Percentiles rank a stretch among this genome's conserved stretches.
Conservation (phyloP, 2,797 vertebrate genomes). For the Artibeus jamaicensis region DNA sequence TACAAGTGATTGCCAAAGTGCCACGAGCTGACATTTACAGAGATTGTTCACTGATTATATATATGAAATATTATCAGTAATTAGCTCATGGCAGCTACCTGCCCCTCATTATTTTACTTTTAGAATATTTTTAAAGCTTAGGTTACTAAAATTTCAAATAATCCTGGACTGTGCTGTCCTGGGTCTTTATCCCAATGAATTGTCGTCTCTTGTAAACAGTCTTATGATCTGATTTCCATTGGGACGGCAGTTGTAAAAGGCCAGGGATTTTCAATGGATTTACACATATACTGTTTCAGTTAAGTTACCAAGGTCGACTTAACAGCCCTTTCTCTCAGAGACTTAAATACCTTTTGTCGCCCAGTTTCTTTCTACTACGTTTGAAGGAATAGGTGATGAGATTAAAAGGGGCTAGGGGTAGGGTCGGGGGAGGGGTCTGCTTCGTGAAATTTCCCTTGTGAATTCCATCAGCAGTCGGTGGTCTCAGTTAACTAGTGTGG, state of each 20-base stretch:
- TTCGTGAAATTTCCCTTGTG: conserved; percentile 84
- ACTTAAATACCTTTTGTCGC: conserved; percentile 86
- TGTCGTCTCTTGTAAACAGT: conserved; percentile 91
- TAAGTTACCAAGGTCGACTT: conserved; percentile 90
- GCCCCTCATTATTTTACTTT: conserved; percentile 86
- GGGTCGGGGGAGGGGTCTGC: conserved; percentile 40
- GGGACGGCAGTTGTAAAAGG: conserved; percentile 88
- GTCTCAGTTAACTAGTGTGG: conserved; percentile 86
- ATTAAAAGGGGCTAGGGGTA: conserved; percentile 57
- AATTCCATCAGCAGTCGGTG: conserved; percentile 83
- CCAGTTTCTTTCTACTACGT: conserved; percentile 76
- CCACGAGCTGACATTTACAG: conserved; percentile 69
- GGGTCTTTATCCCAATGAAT: conserved; percentile 92
- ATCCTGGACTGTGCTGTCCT: conserved; percentile 84
- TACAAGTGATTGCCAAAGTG: conserved; percentile 74
- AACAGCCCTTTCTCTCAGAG: conserved; percentile 84
- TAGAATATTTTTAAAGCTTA: conserved; percentile 86
- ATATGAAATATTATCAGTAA: conserved; percentile 82
- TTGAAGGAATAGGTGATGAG: conserved; percentile 66
- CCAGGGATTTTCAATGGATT: conserved; percentile 93
- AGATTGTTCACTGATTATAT: conserved; percentile 75
- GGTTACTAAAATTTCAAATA: conserved; percentile 88
- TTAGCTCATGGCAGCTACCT: conserved; percentile 87
- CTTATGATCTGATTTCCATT: conserved; percentile 93
- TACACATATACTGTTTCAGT: conserved; percentile 97